phyloP scores from a whole-genome alignment of 2,113 vertebrate genomes.

The Pseudolaguvia tuberculata region DNA sequence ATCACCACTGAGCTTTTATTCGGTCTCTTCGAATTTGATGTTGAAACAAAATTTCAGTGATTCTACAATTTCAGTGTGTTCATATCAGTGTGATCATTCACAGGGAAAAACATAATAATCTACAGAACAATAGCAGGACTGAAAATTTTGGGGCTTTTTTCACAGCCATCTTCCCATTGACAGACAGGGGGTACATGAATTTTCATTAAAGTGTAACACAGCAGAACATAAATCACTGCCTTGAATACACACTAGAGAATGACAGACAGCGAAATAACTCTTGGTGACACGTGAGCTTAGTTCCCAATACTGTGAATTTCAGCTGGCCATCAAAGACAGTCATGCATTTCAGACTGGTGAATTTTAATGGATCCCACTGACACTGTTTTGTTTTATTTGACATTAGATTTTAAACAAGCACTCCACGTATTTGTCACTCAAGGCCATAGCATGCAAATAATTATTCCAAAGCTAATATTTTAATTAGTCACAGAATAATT shows the following conservation, averaged over 20 bases:
- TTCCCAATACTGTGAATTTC: conserved; percentile 50
- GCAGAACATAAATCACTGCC: conserved; percentile 58
- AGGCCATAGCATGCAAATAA: not conserved
- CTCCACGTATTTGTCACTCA: conserved; percentile 15
- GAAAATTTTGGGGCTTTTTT: conserved; percentile 36
- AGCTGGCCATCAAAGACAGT: conserved; percentile 45
- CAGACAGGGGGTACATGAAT: conserved; percentile 55
- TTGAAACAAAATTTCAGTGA: conserved; percentile 11
- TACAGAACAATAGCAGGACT: conserved; percentile 36
- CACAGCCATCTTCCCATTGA: conserved; percentile 46
- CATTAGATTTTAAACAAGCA: conserved; percentile 36
- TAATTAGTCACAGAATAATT: not conserved
- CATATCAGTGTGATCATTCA: conserved; percentile 17
- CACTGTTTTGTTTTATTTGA: conserved; percentile 24
- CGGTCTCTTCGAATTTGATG: not conserved
- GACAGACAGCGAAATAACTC: conserved; percentile 59
- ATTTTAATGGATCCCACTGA: conserved; percentile 38
- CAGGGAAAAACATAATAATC: conserved; percentile 41
- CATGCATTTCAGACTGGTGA: conserved; percentile 44
- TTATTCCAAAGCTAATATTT: not conserved
- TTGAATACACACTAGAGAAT: conserved; percentile 55
- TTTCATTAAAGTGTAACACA: conserved; percentile 59
- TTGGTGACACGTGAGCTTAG: conserved; percentile 50
- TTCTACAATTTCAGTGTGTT: conserved; percentile 16
- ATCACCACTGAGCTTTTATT: not conserved